Evolutionary conservation across 1,140 invertebrate genomes (phyloP).

Genomic region (Frieseomelitta varia): DNA sequence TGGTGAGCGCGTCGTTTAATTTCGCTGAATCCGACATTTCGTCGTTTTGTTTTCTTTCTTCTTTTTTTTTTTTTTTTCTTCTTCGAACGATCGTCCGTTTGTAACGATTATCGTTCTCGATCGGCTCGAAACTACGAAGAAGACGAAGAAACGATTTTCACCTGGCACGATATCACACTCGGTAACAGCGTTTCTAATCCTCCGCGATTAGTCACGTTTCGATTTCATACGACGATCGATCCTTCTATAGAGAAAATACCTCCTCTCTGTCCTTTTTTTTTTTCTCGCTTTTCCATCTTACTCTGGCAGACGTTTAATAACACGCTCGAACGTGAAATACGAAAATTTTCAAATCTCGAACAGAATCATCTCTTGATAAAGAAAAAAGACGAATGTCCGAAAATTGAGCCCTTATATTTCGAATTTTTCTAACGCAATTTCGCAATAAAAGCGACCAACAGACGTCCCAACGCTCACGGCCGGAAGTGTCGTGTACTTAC

Average conservation of each 20-base stretch:
- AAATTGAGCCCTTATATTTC: rapidly evolving
- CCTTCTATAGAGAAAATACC: constrained; percentile 37
- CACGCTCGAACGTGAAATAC: constrained; percentile 10
- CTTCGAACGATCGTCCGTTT: background rate
- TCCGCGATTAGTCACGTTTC: constrained; percentile 66
- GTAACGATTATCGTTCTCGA: background rate
- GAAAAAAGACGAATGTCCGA: background rate
- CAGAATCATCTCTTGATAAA: background rate
- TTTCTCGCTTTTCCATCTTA: constrained; percentile 5
- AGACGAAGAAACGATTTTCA: constrained; percentile 9
- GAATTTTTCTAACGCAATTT: background rate
- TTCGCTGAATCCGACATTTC: constrained; percentile 8
- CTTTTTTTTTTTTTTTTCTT: no score
- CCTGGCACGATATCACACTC: background rate
- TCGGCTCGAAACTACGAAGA: background rate
- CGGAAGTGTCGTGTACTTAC: background rate
- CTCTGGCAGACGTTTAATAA: constrained; percentile 10
- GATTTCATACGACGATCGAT: constrained; percentile 64
- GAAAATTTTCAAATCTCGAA: background rate
- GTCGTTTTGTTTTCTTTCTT: background rate
- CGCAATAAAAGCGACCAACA: background rate
- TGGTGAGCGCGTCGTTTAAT: constrained; percentile 29
- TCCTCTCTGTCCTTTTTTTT: constrained; percentile 13
- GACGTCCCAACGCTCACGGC: background rate
- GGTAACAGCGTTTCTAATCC: constrained; percentile 26